phyloP scores from a whole-genome alignment of 2,113 vertebrate genomes.

The Grus americana region DNA sequence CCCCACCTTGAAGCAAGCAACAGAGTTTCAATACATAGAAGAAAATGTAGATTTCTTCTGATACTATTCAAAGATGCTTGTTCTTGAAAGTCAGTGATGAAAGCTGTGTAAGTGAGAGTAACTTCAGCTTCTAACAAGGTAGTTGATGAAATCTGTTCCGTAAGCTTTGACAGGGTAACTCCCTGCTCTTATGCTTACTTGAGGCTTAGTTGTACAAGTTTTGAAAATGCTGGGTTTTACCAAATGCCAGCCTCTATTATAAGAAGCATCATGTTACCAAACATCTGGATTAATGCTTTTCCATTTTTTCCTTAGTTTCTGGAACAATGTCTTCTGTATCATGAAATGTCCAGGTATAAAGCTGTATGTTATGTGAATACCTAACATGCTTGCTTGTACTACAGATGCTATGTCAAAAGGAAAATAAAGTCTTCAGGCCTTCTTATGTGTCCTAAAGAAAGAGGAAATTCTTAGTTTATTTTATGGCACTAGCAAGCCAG shows the following conservation, averaged over 20 bases:
- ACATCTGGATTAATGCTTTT: background rate
- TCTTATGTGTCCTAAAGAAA: conserved; percentile 17
- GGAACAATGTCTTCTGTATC: conserved; percentile 17
- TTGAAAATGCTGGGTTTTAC: background rate
- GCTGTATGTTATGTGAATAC: conserved; percentile 28
- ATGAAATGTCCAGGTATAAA: conserved; percentile 29
- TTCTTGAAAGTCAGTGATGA: background rate
- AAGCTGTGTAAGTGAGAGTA: background rate
- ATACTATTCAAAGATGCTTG: background rate
- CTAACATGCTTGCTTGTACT: background rate
- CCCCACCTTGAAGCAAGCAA: background rate
- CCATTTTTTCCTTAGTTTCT: conserved; percentile 8
- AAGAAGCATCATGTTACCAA: background rate
- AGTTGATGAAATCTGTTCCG: background rate
- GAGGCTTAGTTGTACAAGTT: background rate
- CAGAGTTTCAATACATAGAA: background rate
- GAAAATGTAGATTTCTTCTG: background rate
- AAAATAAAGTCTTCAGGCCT: conserved; percentile 43
- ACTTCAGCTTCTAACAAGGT: background rate
- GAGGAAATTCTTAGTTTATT: conserved; percentile 21
- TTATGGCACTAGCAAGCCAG: background rate
- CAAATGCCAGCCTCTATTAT: background rate
- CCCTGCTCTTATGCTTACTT: background rate
- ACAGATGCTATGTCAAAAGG: conserved; percentile 27
- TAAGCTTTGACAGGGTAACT: background rate